Evolutionary conservation across 2,888 invertebrate species (phyloP), one percentile per base, ranked within the genome.

Genomic region (Polydrusus pterygomalis): DNA sequence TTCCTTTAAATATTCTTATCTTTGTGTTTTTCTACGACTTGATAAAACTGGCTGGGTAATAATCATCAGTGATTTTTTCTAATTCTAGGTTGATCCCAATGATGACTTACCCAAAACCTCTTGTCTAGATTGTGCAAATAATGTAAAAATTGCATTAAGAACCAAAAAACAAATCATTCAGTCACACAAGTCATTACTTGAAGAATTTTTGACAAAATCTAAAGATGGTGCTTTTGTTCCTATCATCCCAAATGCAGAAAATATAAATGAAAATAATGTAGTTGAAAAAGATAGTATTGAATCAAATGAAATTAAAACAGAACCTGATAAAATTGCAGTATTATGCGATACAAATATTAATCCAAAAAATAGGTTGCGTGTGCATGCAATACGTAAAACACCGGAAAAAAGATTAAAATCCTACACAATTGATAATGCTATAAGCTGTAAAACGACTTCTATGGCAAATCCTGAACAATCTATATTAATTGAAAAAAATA

Each of bases 81-180:
- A 34, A 34, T 73, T 62, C 5, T 64, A 84, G 84, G 81, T 84
- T 45, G 78, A 78, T 10, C 80, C 81, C 75, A 78, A 81, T 67
- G 84, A 84, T 77, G 80, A 80, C 7, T 78, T 84, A 20, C 83
- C 85, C 9, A 79, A 78, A 76, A 82, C 78, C 25, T 83, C 84
- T 58, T 85, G 85, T 70, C 62, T 82, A n/a, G 79, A 81, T 64
- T 85, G 85, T 70, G 79, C 82, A 15, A 81, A 80, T 70, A 82
- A 83, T 74, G 79, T 85, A 9, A 81, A 83, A 70, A 76, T 77
- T 20, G 81, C 82, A 0, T 74, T 83, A 54, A 81, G 81, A 70
- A 82, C 81, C 17, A 80, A 82, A 70, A 82, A 81, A 67, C 80
- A 81, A 7, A 83, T 84, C 17, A 79, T 84, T 30, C 79, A 81